Conservation (phyloP, 2,888 invertebrate species). For the Macaria notata region DNA sequence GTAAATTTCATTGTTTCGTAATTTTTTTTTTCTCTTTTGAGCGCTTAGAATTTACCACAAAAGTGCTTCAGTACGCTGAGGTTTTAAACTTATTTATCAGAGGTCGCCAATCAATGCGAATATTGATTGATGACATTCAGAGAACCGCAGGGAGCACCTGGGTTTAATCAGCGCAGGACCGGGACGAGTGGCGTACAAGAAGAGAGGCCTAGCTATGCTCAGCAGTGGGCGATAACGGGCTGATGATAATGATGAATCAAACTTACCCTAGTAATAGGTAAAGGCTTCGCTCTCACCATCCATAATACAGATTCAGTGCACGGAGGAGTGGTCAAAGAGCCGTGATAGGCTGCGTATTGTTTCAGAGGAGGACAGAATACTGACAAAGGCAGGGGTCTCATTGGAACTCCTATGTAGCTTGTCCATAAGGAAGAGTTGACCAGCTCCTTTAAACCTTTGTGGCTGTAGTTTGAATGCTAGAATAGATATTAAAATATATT, state of each 20-base stretch:
- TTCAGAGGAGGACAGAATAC: slow-evolving; percentile 55
- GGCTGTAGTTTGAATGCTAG: slow-evolving; percentile 52
- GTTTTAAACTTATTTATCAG: too few relatives aligned
- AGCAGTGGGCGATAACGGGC: too few relatives aligned
- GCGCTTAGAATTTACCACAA: too few relatives aligned
- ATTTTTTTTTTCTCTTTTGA: too few relatives aligned
- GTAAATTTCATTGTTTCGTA: too few relatives aligned
- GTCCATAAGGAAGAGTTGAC: slow-evolving; percentile 28
- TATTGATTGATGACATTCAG: too few relatives aligned
- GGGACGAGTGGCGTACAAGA: too few relatives aligned
- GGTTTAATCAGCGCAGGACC: too few relatives aligned
- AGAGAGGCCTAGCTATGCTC: too few relatives aligned
- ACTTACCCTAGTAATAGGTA: slow-evolving; percentile 55
- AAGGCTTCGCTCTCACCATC: slow-evolving; percentile 54
- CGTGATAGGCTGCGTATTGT: slow-evolving; percentile 62
- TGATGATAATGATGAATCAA: background rate
- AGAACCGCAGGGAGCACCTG: too few relatives aligned
- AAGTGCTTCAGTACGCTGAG: too few relatives aligned
- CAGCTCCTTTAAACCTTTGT: slow-evolving; percentile 46
- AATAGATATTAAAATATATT: slow-evolving; percentile 24
- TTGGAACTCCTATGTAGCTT: slow-evolving; percentile 15
- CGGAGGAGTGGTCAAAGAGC: slow-evolving; percentile 61
- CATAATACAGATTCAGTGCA: slow-evolving; percentile 65
- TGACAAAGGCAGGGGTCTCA: slow-evolving; percentile 37
- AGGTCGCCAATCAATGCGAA: too few relatives aligned